phyloP scores from a whole-genome alignment of 2,113 vertebrate genomes.

The Thymallus thymallus region DNA sequence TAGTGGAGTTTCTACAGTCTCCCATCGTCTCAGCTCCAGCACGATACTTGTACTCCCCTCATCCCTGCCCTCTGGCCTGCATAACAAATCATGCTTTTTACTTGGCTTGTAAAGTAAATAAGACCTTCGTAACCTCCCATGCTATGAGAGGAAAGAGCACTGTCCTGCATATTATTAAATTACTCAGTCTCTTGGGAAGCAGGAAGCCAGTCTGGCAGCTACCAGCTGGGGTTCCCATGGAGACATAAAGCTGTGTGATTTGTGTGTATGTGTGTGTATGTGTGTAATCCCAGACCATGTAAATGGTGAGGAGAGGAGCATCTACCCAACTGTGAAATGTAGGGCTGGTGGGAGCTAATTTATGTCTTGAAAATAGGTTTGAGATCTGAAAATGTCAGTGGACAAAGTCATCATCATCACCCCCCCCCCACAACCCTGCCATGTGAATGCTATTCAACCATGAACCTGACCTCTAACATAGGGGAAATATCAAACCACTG shows the following conservation, averaged over 20 bases:
- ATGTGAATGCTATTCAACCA: neutral
- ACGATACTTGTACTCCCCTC: neutral
- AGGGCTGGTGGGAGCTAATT: no score
- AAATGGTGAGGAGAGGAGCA: neutral
- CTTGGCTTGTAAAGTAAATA: neutral
- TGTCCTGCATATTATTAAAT: conserved; percentile 10
- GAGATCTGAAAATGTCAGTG: no score
- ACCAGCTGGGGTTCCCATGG: conserved; percentile 27
- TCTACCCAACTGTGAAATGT: neutral
- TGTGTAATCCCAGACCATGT: neutral
- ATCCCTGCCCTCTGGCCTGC: neutral
- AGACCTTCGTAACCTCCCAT: conserved; percentile 1
- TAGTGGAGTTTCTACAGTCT: neutral
- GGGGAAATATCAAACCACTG: neutral
- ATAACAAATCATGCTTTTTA: neutral
- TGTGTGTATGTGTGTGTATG: conserved; percentile 4
- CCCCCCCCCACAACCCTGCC: neutral
- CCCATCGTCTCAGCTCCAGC: neutral
- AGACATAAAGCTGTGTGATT: conserved; percentile 15
- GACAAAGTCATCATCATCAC: no score
- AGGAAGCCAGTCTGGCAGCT: conserved; percentile 28
- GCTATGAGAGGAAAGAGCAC: conserved; percentile 12
- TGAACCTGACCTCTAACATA: neutral
- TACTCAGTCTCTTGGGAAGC: conserved; percentile 24
- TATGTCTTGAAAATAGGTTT: no score